phyloP scores from a whole-genome alignment of 2,113 vertebrate genomes.

The Daubentonia madagascariensis region DNA sequence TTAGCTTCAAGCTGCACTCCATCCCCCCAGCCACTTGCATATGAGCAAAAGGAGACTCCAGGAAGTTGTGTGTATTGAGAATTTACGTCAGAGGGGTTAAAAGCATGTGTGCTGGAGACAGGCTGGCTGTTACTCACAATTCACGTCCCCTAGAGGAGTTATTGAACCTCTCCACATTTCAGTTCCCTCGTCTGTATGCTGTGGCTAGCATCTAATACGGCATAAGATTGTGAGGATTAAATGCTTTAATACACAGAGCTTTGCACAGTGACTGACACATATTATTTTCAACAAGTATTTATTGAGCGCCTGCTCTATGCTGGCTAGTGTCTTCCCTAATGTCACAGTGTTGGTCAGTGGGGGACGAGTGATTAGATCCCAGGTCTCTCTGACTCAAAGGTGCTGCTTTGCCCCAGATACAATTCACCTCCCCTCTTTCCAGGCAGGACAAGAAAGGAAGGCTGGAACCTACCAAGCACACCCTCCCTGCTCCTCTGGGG shows the following conservation, averaged over 20 bases:
- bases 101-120: background rate
- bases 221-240: background rate
- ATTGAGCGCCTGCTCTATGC: background rate
- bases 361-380: background rate
- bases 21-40: too few relatives aligned
- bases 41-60: background rate
- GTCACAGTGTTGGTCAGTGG: background rate
- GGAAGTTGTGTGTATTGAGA: background rate
- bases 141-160: background rate
- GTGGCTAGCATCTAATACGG: background rate
- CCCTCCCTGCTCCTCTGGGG: background rate
- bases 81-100: background rate
- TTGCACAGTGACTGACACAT: background rate
- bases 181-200: background rate
- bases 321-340: background rate
- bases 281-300: background rate
- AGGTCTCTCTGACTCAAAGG: background rate
- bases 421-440: background rate
- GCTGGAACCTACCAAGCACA: background rate
- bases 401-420: background rate
- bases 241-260: background rate
- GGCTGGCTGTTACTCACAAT: fast-evolving
- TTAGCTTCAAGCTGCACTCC: background rate
- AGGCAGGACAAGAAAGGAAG: too few relatives aligned
- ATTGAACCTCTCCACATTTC: too few relatives aligned